A percentile compares a stretch with the other conserved stretches of the same genome.
Conservation (phyloP, 2,888 invertebrate genomes). For the Micoletzkya japonica region DNA sequence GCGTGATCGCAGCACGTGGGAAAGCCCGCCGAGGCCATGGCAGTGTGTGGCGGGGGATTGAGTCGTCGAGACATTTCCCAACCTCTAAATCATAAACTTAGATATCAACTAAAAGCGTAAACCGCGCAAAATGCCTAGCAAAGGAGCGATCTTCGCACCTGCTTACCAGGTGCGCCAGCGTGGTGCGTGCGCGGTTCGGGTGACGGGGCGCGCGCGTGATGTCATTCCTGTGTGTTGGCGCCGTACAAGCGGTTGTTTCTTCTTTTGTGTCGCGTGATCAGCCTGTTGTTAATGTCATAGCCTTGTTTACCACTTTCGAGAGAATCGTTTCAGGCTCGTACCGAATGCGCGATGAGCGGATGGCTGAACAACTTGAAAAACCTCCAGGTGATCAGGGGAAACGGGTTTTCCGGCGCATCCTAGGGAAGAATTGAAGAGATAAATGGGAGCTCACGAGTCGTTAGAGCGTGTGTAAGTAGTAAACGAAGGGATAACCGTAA, state of each 20-base stretch:
- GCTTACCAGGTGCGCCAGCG: slow-evolving; percentile 2
- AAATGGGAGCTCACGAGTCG: too few relatives aligned
- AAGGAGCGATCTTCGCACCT: too few relatives aligned
- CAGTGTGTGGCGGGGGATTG: slow-evolving; percentile 1
- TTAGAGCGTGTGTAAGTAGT: too few relatives aligned
- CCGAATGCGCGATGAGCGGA: slow-evolving; percentile 10
- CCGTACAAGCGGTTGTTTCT: not conserved
- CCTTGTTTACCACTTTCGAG: not conserved
- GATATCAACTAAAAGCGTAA: not conserved
- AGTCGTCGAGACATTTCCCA: slow-evolving; percentile 8
- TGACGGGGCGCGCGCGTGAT: not conserved
- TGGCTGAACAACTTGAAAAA: slow-evolving; percentile 29
- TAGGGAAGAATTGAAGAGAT: too few relatives aligned
- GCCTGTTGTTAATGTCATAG: not conserved
- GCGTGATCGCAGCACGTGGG: slow-evolving; percentile 25
- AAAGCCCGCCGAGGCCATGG: slow-evolving; percentile 7
- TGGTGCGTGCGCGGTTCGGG: not conserved
- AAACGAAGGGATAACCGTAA: too few relatives aligned
- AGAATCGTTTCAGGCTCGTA: not conserved
- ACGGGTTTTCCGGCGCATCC: not conserved
- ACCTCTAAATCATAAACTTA: not conserved
- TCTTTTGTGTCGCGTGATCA: not conserved
- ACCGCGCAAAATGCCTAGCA: not conserved
- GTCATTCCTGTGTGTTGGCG: not conserved
- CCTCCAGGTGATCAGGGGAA: slow-evolving; percentile 3